Evolutionary conservation across 1,140 invertebrate species (phyloP), one percentile per base, ranked within the genome.

Genomic region (Temnothorax longispinosus): DNA sequence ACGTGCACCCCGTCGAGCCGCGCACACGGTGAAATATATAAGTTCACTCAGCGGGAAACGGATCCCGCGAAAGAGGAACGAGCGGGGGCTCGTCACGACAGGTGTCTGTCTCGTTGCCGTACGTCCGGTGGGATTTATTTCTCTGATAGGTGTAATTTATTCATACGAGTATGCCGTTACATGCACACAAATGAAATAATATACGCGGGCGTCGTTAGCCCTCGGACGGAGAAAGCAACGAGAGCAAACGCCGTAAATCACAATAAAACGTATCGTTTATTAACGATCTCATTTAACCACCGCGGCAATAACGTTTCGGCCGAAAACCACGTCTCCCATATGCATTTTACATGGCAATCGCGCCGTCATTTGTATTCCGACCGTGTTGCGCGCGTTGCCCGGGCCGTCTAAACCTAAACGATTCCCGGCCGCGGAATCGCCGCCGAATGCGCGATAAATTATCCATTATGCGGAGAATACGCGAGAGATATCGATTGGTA

Each of bases 101-200:
- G 67, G 90, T 92, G 88, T 87, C 91, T 87, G 87, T 91, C 89
- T 91, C 88, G 85, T 85, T 67, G 87, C 86, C 75, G 35, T 47
- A 35, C 86, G 60, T 85, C 72, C 58, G 80, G 44, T 58, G 67
- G 50, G 80, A 77, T 88, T 75, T 85, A 77, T 62, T 56, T 85
- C 74, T 67, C 75, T 60, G 62, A 72, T 86, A 67, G 64, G 18
- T 62, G 75, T 85, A 77, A 88, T 88, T 72, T 88, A 88, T 86
- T 88, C 64, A 64, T 50, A 44, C 44, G 27, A 67, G 15, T n/a
- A 67, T 41, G 35, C 47, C 21, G 54, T 32, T 44, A 52, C 54
- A 38, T 27, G 62, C 54, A 41, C 41, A 18, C 11, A 52, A 35
- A 56, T 32, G 18, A 11, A n/a, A 38, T 3, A 32, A 47, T 13